Percentiles rank a stretch among this genome's conserved stretches.
Conservation (phyloP, 2,113 vertebrate genomes). For the Halichoerus grypus region DNA sequence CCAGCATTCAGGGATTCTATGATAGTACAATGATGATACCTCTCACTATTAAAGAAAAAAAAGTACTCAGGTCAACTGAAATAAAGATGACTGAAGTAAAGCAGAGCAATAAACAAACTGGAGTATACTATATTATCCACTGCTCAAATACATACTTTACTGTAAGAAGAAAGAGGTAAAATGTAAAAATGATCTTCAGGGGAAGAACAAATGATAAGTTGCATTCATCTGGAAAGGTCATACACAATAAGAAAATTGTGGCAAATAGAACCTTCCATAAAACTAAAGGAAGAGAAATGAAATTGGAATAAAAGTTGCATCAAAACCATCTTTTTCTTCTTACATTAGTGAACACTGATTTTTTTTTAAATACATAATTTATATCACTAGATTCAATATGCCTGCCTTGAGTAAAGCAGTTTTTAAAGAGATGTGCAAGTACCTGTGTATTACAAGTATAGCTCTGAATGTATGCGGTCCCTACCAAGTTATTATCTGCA, state of each 20-base stretch:
- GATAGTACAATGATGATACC: neutral
- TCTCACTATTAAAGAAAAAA: neutral
- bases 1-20: neutral
- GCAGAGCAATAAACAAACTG: neutral
- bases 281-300: neutral
- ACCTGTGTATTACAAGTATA: neutral
- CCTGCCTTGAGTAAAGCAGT: neutral
- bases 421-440: neutral
- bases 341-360: neutral
- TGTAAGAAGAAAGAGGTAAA: neutral
- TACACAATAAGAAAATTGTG: neutral
- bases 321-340: conserved; percentile 36
- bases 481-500: neutral
- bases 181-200: neutral
- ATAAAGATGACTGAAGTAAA: conserved; percentile 5
- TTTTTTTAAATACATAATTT: neutral
- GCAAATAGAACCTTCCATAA: neutral
- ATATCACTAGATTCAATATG: neutral
- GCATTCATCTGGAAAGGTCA: neutral
- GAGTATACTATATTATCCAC: neutral
- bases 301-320: neutral
- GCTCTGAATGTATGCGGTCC: neutral
- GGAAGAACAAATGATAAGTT: neutral
- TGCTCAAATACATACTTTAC: neutral
- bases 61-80: neutral